Conservation (phyloP, 1,140 invertebrate genomes). For the Drosophila auraria region DNA sequence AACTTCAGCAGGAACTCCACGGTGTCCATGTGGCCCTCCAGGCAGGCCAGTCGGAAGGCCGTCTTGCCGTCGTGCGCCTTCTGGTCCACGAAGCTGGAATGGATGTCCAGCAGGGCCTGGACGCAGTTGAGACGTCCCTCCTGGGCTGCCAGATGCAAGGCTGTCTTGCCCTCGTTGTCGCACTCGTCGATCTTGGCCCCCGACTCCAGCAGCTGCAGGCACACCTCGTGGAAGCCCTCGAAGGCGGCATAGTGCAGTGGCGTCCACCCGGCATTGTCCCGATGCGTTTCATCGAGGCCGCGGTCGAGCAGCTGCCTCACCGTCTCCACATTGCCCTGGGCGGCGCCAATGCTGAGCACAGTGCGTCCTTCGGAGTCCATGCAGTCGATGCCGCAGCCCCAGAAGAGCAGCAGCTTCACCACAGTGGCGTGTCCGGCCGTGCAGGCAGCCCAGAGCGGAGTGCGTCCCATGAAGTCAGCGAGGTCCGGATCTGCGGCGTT, state of each 20-base stretch:
- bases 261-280: slow-evolving; percentile 97
- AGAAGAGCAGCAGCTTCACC: slow-evolving; percentile 92
- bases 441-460: slow-evolving; percentile 93
- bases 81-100: slow-evolving; percentile 90
- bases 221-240: slow-evolving; percentile 95
- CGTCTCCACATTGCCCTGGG: slow-evolving; percentile 94
- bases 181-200: slow-evolving; percentile 95
- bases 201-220: slow-evolving; percentile 94
- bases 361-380: slow-evolving; percentile 96
- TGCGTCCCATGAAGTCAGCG: slow-evolving; percentile 91
- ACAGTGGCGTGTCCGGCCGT: slow-evolving; percentile 94
- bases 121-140: slow-evolving; percentile 89
- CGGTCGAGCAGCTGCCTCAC: slow-evolving; percentile 95
- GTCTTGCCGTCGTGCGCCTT: slow-evolving; percentile 97
- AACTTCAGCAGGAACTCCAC: slow-evolving; percentile 90
- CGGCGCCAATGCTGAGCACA: slow-evolving; percentile 93
- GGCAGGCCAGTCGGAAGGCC: slow-evolving; percentile 90
- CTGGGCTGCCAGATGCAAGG: slow-evolving; percentile 94
- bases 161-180: slow-evolving; percentile 97
- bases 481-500: slow-evolving; percentile 95
- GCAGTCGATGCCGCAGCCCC: slow-evolving; percentile 95
- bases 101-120: slow-evolving; percentile 79
- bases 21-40: slow-evolving; percentile 91
- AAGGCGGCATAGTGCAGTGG: slow-evolving; percentile 97
- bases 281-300: slow-evolving; percentile 95